Evolutionary conservation across 2,888 invertebrate genomes (phyloP), one percentile per base, ranked within the genome.

Genomic region (Euzophera pinguis): DNA sequence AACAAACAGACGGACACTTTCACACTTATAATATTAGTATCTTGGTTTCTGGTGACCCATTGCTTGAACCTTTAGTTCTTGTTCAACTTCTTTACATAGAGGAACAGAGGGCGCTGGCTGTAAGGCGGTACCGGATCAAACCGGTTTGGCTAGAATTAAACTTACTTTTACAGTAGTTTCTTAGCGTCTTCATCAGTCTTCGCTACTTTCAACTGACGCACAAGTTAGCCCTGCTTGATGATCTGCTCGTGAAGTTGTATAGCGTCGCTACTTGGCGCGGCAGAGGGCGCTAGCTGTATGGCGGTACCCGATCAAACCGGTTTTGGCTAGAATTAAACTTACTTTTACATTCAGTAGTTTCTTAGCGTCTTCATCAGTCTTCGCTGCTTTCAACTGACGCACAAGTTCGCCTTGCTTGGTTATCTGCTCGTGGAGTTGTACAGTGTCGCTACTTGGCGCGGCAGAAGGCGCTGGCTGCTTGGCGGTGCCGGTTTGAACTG

Each of bases 171-270:
- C 10, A 97, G 79, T 3, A 68, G 58, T 67, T 95, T 93, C 0
- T 84, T 84, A 0, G 84, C 84, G 16, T 73, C 82, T 54, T 82
- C 81, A 1, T 92, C 81, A 0, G 93, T 93, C 69, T 95, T 95
- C 35, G 92, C 88, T 0, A 91, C 61, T 75, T 95, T 95, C 8
- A 95, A 84, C 14, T 93, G 89, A 29, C 96, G 88, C 0, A 96
- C 93, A 54, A 92, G 74, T 61, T 94, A 92, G 3, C 95, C 94
- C 72, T 93, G 93, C 58, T 88, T 83, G 10, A 77, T 70, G 57
- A 94, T 92, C 55, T 91, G 67, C 27, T 69, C 63, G 76, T 81
- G 62, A 1, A 80, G 49, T 45, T 79, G 70, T 14, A 56, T 45
- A n/a, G 82, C 73, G 52, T 68, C 66, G 27, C 62, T 9, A 4